Evolutionary conservation across 2,797 vertebrate genomes (phyloP).

Genomic region (Sebastes diaconus): DNA sequence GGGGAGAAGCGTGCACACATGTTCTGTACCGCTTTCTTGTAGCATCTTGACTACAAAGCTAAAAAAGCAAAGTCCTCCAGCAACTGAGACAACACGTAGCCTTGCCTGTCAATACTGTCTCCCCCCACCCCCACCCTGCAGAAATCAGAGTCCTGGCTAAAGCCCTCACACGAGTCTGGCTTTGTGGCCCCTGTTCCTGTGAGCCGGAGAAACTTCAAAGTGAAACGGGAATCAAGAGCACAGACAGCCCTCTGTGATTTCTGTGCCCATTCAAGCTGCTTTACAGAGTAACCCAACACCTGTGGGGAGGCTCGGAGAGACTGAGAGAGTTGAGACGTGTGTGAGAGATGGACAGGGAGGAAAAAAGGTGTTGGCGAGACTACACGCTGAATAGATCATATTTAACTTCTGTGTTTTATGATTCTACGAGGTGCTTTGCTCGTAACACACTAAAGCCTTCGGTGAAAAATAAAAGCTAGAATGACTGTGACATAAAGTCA

Average conservation of each 20-base stretch:
- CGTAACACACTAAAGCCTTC: conserved; percentile 11
- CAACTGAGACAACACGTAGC: conserved; percentile 55
- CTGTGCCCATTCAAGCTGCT: conserved; percentile 72
- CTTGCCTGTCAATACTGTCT: conserved; percentile 34
- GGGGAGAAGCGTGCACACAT: conserved; percentile 3
- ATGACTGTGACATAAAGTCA: neutral
- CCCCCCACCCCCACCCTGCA: neutral
- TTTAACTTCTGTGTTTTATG: conserved; percentile 31
- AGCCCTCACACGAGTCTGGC: conserved; percentile 75
- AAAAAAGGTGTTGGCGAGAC: conserved; percentile 36
- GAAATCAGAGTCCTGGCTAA: conserved; percentile 53
- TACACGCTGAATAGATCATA: conserved; percentile 17
- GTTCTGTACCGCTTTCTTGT: conserved; percentile 20
- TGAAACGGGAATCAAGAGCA: conserved; percentile 72
- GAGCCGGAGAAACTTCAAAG: conserved; percentile 78
- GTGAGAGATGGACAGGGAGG: conserved; percentile 29
- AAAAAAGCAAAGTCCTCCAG: conserved; percentile 58
- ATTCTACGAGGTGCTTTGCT: neutral
- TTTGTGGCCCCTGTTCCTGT: conserved; percentile 69
- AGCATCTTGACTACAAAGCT: conserved; percentile 58
- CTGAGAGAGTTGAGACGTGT: conserved; percentile 22
- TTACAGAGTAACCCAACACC: conserved; percentile 79
- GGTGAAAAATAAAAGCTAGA: conserved; percentile 5
- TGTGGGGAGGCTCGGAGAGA: conserved; percentile 62
- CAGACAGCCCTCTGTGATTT: conserved; percentile 76